phyloP scores from a whole-genome alignment of 2,797 vertebrate species.

The Coccyzus lansbergi region DNA sequence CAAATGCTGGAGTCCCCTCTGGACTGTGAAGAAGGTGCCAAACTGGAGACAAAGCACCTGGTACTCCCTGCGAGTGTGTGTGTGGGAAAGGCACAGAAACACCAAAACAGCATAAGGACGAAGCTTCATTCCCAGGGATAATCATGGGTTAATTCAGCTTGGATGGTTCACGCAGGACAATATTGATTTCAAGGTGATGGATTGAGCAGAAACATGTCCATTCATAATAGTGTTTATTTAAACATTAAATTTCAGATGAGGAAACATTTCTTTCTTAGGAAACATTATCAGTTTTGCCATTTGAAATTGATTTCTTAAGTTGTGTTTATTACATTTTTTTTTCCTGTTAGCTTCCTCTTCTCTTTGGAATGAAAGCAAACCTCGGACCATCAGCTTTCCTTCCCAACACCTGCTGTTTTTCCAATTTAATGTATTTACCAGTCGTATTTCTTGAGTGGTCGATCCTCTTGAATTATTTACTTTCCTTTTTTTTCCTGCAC shows the following conservation, averaged over 20 bases:
- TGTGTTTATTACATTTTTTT: background rate
- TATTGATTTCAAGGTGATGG: background rate
- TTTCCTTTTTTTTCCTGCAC: background rate
- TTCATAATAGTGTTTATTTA: background rate
- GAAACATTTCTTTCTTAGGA: background rate
- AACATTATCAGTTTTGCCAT: background rate
- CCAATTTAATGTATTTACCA: no score
- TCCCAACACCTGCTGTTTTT: background rate
- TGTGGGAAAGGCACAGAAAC: rapidly evolving
- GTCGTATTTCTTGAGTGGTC: rapidly evolving
- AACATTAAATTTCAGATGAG: background rate
- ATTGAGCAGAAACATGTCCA: background rate
- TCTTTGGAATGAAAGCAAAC: background rate
- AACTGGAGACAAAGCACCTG: rapidly evolving
- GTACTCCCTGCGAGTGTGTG: background rate
- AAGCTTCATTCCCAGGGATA: background rate
- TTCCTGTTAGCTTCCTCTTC: background rate
- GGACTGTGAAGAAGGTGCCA: rapidly evolving
- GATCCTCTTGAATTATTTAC: no score
- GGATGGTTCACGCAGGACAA: background rate
- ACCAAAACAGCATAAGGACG: background rate
- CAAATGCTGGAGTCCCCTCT: rapidly evolving
- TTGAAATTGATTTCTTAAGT: background rate
- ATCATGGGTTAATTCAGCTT: background rate
- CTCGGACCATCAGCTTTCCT: background rate